A percentile compares a stretch with the other conserved stretches of the same genome.
Evolutionary conservation across 2,888 invertebrate species (phyloP).

Genomic region (Eristalis tenax): DNA sequence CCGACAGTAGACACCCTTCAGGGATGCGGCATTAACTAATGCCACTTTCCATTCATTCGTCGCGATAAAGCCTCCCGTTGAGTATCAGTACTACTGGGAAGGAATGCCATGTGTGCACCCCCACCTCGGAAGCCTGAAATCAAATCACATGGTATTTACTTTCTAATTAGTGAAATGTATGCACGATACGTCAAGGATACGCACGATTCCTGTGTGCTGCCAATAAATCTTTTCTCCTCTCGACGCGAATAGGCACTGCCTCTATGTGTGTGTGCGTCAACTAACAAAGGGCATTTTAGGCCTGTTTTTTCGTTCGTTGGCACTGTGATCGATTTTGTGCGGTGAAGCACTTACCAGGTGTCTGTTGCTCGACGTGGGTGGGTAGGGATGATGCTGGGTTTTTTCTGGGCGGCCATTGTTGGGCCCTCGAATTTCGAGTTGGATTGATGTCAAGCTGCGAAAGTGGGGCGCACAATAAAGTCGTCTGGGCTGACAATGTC

Average conservation of each 20-base stretch:
- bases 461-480: neutral
- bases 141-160: slow-evolving; percentile 66
- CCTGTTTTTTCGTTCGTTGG: neutral
- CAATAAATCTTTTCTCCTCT: slow-evolving; percentile 29
- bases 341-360: neutral
- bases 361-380: neutral
- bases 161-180: slow-evolving; percentile 67
- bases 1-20: neutral
- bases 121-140: slow-evolving; percentile 22
- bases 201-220: neutral
- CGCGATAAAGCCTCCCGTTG: neutral
- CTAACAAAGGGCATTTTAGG: neutral
- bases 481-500: neutral
- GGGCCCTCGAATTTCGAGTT: neutral
- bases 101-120: neutral
- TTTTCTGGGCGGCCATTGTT: neutral
- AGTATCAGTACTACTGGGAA: neutral
- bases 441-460: neutral
- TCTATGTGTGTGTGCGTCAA: neutral
- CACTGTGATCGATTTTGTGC: neutral
- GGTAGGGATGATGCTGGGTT: neutral
- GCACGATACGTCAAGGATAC: slow-evolving; percentile 12
- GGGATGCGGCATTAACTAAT: slow-evolving; percentile 45
- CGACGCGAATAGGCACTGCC: neutral
- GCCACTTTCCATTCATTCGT: slow-evolving; percentile 19